Evolutionary conservation across 2,888 invertebrate species (phyloP).

Genomic region (Atethmia centrago): DNA sequence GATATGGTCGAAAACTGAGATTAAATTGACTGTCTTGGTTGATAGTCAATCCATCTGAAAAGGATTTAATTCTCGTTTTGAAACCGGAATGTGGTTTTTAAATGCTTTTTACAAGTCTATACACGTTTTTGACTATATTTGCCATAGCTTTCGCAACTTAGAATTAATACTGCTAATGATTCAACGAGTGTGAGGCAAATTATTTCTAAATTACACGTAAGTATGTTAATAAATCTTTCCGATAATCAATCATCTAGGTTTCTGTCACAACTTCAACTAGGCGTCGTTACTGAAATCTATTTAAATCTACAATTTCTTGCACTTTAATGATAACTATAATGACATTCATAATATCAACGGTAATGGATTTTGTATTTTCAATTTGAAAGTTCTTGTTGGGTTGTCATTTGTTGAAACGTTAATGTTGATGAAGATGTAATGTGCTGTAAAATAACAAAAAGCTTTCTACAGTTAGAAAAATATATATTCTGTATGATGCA

Average conservation of each 20-base stretch:
- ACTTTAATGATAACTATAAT: constrained; percentile 38
- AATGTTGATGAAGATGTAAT: not conserved
- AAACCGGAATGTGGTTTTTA: constrained; percentile 2
- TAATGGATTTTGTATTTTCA: constrained; percentile 44
- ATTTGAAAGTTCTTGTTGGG: constrained; percentile 28
- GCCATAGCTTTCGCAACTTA: too few relatives aligned
- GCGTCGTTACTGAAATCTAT: constrained; percentile 33
- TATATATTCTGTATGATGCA: not conserved
- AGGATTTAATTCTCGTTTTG: not conserved
- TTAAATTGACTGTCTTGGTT: constrained; percentile 20
- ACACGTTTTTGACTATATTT: constrained; percentile 6
- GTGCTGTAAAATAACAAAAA: not conserved
- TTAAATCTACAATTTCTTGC: constrained; percentile 38
- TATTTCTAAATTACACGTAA: constrained; percentile 35
- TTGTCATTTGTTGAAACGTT: not conserved
- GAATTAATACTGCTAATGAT: constrained; percentile 29
- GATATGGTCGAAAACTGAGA: constrained; percentile 27
- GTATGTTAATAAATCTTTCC: constrained; percentile 50
- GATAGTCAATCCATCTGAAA: not conserved
- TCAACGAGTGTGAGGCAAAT: constrained; percentile 25
- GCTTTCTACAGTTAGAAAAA: not conserved
- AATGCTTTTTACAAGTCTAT: not conserved
- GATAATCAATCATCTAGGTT: constrained; percentile 60
- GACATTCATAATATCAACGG: constrained; percentile 6
- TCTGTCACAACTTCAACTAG: constrained; percentile 43